Conservation (phyloP, 1,140 invertebrate species). For the Drosophila baimaii region DNA sequence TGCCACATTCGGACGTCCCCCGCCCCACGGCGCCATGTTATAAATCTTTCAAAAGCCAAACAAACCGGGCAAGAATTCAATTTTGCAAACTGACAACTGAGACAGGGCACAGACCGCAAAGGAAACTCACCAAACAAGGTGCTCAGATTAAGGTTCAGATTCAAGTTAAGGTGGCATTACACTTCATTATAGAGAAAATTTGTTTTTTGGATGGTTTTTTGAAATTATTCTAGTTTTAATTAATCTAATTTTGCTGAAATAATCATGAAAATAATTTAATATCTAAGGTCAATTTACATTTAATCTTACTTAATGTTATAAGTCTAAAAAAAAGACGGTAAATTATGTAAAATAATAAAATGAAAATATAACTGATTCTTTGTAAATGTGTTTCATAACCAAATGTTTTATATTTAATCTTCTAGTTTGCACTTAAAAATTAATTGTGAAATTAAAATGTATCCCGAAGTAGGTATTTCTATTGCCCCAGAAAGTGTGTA, state of each 20-base stretch:
- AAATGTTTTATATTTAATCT: too few species aligned
- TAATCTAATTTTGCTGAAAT: too few species aligned
- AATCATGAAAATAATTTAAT: too few species aligned
- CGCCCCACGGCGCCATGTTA: constrained; percentile 46
- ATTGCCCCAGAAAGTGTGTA: too few species aligned
- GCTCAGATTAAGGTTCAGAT: constrained; percentile 4
- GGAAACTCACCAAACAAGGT: constrained; percentile 23
- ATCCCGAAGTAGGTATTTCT: background rate
- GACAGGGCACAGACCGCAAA: constrained; percentile 59
- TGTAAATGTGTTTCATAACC: too few species aligned
- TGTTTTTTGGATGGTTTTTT: too few species aligned
- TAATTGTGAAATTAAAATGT: background rate
- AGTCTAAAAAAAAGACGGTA: too few species aligned
- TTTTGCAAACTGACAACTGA: constrained; percentile 75
- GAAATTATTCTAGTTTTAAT: too few species aligned
- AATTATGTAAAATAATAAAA: background rate
- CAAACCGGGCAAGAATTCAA: constrained; percentile 73
- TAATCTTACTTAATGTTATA: too few species aligned
- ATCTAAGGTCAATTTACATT: too few species aligned
- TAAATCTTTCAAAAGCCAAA: constrained; percentile 80
- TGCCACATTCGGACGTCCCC: background rate
- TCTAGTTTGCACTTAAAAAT: background rate
- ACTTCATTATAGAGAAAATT: too few species aligned
- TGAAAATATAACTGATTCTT: too few species aligned
- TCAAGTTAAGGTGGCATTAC: background rate